A percentile compares a stretch with the other conserved stretches of the same genome.
Evolutionary conservation across 2,113 vertebrate genomes (phyloP).

Genomic region (Oostethus manadensis): DNA sequence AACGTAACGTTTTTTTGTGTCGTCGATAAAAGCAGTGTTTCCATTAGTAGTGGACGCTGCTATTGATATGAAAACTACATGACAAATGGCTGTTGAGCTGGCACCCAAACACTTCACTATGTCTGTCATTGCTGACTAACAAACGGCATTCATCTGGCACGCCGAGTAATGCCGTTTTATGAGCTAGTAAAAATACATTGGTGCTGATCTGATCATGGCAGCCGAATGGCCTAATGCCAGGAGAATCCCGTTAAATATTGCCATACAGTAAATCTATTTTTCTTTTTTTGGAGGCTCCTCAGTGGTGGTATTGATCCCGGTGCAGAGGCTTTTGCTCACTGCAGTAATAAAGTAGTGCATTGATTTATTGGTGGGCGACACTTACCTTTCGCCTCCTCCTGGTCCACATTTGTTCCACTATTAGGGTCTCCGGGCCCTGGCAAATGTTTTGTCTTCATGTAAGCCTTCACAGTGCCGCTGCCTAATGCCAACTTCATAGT

Average conservation of each 20-base stretch:
- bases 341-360: constrained; percentile 74
- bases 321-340: constrained; percentile 71
- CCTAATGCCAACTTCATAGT: constrained; percentile 25
- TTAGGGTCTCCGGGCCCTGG: constrained; percentile 22
- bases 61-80: not conserved
- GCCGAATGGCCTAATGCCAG: constrained; percentile 53
- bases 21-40: no score
- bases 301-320: constrained; percentile 57
- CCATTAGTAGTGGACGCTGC: no score
- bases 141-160: constrained; percentile 48
- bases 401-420: constrained; percentile 42
- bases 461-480: constrained; percentile 16
- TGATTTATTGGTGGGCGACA: constrained; percentile 70
- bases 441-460: constrained; percentile 46
- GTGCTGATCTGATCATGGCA: constrained; percentile 50
- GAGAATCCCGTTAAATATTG: constrained; percentile 30
- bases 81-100: not conserved
- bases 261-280: constrained; percentile 24
- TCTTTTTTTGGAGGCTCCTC: constrained; percentile 39
- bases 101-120: constrained; percentile 1
- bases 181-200: constrained; percentile 69
- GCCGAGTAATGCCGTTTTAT: constrained; percentile 48
- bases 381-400: constrained; percentile 62
- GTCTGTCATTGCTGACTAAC: constrained; percentile 35
- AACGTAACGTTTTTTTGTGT: no score